Evolutionary conservation across 1,140 invertebrate genomes (phyloP).

Genomic region (Sesamia nonagrioides): DNA sequence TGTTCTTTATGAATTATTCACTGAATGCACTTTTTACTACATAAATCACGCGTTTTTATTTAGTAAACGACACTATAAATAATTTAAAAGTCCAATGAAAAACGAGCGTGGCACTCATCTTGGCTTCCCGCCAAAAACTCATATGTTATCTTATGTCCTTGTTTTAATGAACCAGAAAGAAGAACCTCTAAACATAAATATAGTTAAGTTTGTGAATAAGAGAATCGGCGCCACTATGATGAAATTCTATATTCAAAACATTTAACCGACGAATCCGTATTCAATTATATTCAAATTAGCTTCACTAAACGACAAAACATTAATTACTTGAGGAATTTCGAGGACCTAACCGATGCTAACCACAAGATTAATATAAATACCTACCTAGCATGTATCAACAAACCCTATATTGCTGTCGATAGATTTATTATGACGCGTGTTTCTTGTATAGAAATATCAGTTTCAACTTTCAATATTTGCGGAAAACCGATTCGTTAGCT

Average conservation of each 20-base stretch:
- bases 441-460: background rate
- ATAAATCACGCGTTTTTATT: too few relatives aligned
- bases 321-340: conserved; percentile 23
- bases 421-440: background rate
- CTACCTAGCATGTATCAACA: background rate
- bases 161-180: too few relatives aligned
- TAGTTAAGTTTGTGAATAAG: too few relatives aligned
- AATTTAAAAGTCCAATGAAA: too few relatives aligned
- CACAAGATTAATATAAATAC: conserved; percentile 1
- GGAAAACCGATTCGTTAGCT: background rate
- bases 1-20: too few relatives aligned
- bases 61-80: too few relatives aligned
- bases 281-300: conserved; percentile 20
- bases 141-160: too few relatives aligned
- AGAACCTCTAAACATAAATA: too few relatives aligned
- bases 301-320: background rate
- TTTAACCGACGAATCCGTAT: background rate
- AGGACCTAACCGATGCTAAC: background rate
- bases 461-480: background rate
- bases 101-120: too few relatives aligned
- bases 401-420: background rate
- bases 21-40: too few relatives aligned
- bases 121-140: too few relatives aligned
- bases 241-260: background rate
- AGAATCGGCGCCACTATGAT: too few relatives aligned